Evolutionary conservation across 2,888 invertebrate genomes (phyloP), one percentile per base, ranked within the genome.

Genomic region (Epistrophe eligans): DNA sequence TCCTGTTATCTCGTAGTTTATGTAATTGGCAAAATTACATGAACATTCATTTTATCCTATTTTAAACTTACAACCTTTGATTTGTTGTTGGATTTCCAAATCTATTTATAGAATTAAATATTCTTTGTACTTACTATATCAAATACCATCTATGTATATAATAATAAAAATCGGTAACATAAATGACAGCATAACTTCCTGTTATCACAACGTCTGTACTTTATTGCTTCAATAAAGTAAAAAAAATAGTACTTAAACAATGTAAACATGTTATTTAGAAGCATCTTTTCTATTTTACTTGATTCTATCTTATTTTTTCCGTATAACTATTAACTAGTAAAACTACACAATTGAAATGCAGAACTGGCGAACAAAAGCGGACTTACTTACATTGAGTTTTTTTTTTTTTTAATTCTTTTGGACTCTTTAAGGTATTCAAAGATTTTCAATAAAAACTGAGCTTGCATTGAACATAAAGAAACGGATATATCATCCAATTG

Each of bases 151-250:
- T 43, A 24, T 24, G 24, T 24, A 24, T 24, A 24, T 24, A 15
- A 15, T 11, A 4, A 45, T n/a, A 10, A 17, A 48, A 48, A 48
- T 24, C 0, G 4, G 8, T 15, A 55, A 55, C 7, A 19, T 13
- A 55, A 24, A 55, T 55, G 10, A 19, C 13, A 32, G 6, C 9
- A 77, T 28, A 17, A 52, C 38, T 15, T 74, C 11, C 19, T 62
- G 24, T 83, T 83, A 83, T 83, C 83, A 77, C 79, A 83, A 70
- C 67, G 43, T 79, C 84, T 79, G 71, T 43, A 76, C 84, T 84
- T 84, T 84, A 84, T 84, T 84, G 66, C 76, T 76, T 71, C 58
- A 79, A 79, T 66, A 57, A 48, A 73, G 73, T 57, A 43, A 84
- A 77, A 24, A 76, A 64, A 58, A 38, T n/a, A 17, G 52, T 50